These are phyloP conservation scores for Drosophila obscura DNA, from an alignment of 1,140 invertebrate species.

Conservation along the genomic window DNA sequence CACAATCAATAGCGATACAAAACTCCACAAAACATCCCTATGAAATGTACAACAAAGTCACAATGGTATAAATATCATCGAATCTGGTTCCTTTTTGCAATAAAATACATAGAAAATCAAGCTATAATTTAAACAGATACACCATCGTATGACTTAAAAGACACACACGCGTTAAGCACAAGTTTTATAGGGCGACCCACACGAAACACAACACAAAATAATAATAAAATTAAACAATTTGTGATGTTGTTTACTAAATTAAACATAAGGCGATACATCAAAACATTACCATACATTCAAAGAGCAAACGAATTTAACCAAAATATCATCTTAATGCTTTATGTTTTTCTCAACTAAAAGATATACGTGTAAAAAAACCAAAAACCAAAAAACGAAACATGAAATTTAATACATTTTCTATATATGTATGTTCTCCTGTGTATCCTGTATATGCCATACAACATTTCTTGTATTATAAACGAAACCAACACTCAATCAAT, in stretches of 20 bases:
- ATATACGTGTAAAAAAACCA: constrained; percentile 20
- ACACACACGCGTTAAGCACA: constrained; percentile 31
- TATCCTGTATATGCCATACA: constrained; percentile 51
- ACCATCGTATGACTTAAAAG: constrained; percentile 21
- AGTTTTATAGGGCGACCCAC: constrained; percentile 34
- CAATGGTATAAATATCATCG: background rate
- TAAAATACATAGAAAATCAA: too few relatives aligned
- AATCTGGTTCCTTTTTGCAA: too few relatives aligned
- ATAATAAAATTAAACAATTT: constrained; percentile 20
- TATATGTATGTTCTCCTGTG: constrained; percentile 46
- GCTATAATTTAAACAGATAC: constrained; percentile 1
- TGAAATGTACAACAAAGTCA: constrained; percentile 41
- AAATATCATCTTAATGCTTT: constrained; percentile 18
- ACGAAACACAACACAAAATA: constrained; percentile 9
- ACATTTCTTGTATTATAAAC: constrained; percentile 31
- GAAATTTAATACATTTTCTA: constrained; percentile 69
- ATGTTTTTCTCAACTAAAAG: constrained; percentile 24
- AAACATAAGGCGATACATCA: constrained; percentile 1
- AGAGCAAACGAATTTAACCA: constrained; percentile 7
- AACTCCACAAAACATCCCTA: too few relatives aligned
- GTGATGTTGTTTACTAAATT: constrained; percentile 44
- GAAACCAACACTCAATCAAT: constrained; percentile 40
- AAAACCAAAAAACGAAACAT: constrained; percentile 12
- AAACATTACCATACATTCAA: constrained; percentile 2
- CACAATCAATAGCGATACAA: too few relatives aligned